These are phyloP conservation scores for Mechanitis messenoides DNA, from an alignment of 2,888 invertebrate genomes.

Conservation along the genomic window DNA sequence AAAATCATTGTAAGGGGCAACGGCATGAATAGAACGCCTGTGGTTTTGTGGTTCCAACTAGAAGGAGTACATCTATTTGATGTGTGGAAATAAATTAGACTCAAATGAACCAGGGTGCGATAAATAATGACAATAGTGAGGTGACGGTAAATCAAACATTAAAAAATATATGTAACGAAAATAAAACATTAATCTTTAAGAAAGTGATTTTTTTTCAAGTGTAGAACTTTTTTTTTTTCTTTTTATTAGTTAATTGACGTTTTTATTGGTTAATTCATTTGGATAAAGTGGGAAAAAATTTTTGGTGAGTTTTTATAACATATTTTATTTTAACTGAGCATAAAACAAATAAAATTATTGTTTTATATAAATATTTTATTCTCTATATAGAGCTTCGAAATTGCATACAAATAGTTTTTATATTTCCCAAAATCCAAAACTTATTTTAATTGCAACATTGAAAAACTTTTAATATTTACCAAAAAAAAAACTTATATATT, in stretches of 20 bases:
- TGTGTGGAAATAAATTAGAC: slow-evolving; percentile 46
- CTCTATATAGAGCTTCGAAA: too few relatives aligned
- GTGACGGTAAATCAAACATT: slow-evolving; percentile 42
- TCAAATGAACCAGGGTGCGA: slow-evolving; percentile 39
- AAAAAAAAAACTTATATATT: too few relatives aligned
- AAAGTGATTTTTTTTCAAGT: slow-evolving; percentile 27
- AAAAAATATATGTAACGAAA: slow-evolving; percentile 22
- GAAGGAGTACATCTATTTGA: slow-evolving; percentile 45
- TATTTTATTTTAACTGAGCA: too few relatives aligned
- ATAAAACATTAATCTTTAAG: slow-evolving; percentile 19
- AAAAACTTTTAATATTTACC: too few relatives aligned
- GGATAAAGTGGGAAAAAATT: slow-evolving; percentile 28
- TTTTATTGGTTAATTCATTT: slow-evolving; percentile 14
- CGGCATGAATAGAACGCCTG: slow-evolving; percentile 61
- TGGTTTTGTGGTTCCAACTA: slow-evolving; percentile 52
- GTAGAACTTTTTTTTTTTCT: slow-evolving; percentile 18
- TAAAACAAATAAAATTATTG: too few relatives aligned
- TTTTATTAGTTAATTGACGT: too few relatives aligned
- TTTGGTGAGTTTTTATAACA: slow-evolving; percentile 33
- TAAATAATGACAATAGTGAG: slow-evolving; percentile 54
- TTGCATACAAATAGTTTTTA: too few relatives aligned
- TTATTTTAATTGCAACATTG: too few relatives aligned
- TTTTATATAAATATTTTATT: too few relatives aligned
- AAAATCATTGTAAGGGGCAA: slow-evolving; percentile 58
- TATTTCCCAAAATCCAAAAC: too few relatives aligned